A percentile compares a stretch with the other conserved stretches of the same genome.
These are phyloP conservation scores for Anoplopoma fimbria DNA, from an alignment of 2,113 vertebrate genomes.

Conservation along the genomic window DNA sequence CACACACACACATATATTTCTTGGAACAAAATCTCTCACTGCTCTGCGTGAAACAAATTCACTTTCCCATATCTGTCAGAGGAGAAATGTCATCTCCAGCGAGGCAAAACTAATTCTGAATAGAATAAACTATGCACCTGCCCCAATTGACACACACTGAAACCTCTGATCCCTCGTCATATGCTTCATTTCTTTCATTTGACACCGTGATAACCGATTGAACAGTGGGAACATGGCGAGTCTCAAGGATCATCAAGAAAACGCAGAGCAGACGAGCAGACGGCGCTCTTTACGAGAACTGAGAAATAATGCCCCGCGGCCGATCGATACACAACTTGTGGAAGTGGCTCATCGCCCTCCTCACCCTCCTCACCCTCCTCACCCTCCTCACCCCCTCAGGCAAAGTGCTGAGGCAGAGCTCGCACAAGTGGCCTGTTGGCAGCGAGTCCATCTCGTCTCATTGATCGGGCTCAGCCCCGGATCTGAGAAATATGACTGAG, in stretches of 20 bases:
- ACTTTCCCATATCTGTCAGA: slow-evolving; percentile 27
- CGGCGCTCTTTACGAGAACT: slow-evolving; percentile 49
- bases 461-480: slow-evolving; percentile 57
- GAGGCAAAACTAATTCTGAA: slow-evolving; percentile 55
- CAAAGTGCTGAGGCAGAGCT: slow-evolving; percentile 62
- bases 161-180: slow-evolving; percentile 44
- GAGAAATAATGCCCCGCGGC: slow-evolving; percentile 35
- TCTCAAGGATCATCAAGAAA: slow-evolving; percentile 45
- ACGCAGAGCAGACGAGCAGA: slow-evolving; percentile 18
- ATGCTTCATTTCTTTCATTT: slow-evolving; percentile 19
- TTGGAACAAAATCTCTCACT: not conserved
- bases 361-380: not conserved
- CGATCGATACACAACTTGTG: slow-evolving; percentile 68
- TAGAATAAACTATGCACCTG: slow-evolving; percentile 50
- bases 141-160: slow-evolving; percentile 19
- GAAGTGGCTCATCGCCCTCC: slow-evolving; percentile 66
- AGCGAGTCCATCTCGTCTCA: slow-evolving; percentile 64
- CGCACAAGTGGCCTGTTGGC: slow-evolving; percentile 59
- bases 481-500: slow-evolving; percentile 74
- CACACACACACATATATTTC: not conserved
- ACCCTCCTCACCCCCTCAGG: slow-evolving; percentile 15
- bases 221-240: not conserved
- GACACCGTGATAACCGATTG: slow-evolving; percentile 36
- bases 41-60: slow-evolving; percentile 48
- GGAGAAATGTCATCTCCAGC: slow-evolving; percentile 50